Percentiles rank a stretch among this genome's conserved stretches.
Conservation (phyloP, 2,797 vertebrate species). For the Diplodus puntazzo region DNA sequence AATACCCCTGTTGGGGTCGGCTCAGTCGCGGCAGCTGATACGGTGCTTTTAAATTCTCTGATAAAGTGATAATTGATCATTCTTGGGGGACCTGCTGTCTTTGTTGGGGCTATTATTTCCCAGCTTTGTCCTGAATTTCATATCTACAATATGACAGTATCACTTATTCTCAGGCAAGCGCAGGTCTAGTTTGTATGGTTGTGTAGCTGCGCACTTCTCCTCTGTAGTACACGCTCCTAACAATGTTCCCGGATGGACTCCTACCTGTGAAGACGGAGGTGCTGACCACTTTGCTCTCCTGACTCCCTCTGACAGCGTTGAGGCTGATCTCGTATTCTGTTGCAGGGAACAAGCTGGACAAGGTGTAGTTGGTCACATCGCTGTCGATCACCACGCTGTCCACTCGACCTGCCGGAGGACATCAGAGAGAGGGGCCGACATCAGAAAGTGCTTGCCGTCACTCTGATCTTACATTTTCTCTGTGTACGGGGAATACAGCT, state of each 20-base stretch:
- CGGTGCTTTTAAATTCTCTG: too few species aligned
- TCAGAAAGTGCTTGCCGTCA: neutral
- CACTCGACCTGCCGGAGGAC: conserved; percentile 85
- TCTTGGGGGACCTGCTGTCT: too few species aligned
- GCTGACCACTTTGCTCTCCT: conserved; percentile 91
- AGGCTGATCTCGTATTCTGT: conserved; percentile 93
- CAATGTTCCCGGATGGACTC: neutral
- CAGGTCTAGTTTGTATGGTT: neutral
- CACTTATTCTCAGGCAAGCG: neutral
- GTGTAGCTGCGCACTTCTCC: neutral
- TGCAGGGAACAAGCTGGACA: conserved; percentile 91
- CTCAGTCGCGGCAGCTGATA: too few species aligned
- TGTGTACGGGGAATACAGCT: neutral
- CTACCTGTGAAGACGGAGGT: conserved; percentile 81
- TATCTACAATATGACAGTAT: too few species aligned
- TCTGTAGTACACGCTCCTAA: neutral
- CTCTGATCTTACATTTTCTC: conserved; percentile 5
- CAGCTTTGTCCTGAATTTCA: too few species aligned
- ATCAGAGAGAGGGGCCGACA: conserved; percentile 3
- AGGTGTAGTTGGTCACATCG: conserved; percentile 88
- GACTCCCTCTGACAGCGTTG: conserved; percentile 89
- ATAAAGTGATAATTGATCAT: too few species aligned
- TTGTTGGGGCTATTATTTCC: too few species aligned
- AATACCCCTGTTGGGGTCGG: too few species aligned
- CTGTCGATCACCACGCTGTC: conserved; percentile 92